Evolutionary conservation across 1,140 invertebrate genomes (phyloP), one percentile per base, ranked within the genome.

Genomic region (Laupala kohalensis): DNA sequence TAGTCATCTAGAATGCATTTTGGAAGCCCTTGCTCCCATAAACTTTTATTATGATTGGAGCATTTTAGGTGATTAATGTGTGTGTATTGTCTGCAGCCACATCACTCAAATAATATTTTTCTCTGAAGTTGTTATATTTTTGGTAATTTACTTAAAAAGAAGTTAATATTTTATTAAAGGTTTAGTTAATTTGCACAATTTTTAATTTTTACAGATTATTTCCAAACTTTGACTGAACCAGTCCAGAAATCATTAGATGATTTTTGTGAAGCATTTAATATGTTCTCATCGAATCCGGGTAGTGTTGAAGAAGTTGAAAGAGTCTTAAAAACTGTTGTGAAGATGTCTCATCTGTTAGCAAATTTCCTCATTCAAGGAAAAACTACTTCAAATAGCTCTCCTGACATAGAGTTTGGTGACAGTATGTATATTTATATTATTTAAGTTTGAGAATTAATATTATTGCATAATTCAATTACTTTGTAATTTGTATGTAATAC

Each of bases 361-460:
- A 82, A 85, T 70, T 88, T 87, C 78, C 80, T 92, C 62, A 79
- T 90, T 70, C 85, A 88, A 76, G 89, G 88, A 12, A 87, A 88
- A 80, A 87, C 88, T 2, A 88, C 88, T 23, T 88, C 87, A 15
- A 90, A 90, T 78, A 89, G 86, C 13, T 86, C 88, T 65, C 87
- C 88, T 30, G 88, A 92, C 79, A 89, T 92, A 76, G 84, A 86
- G 64, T 84, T 87, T 78, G 89, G 88, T 26, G 89, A 91, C 78
- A 83, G 89, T 90, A 84, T 84, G 84, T 84, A 67, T 4, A n/a
- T 6, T 19, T 68, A 29, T 26, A 26, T 65, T 25, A 15, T 65
- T 53, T 2, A 53, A 13, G 37, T 53, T 9, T 53, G 1, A n/a
- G 37, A 53, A 53, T 53, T 53, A n/a, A n/a, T n/a, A n/a, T n/a